A percentile compares a stretch with the other conserved stretches of the same genome.
phyloP scores from a whole-genome alignment of 1,140 invertebrate species.

The Calliopsis andreniformis region DNA sequence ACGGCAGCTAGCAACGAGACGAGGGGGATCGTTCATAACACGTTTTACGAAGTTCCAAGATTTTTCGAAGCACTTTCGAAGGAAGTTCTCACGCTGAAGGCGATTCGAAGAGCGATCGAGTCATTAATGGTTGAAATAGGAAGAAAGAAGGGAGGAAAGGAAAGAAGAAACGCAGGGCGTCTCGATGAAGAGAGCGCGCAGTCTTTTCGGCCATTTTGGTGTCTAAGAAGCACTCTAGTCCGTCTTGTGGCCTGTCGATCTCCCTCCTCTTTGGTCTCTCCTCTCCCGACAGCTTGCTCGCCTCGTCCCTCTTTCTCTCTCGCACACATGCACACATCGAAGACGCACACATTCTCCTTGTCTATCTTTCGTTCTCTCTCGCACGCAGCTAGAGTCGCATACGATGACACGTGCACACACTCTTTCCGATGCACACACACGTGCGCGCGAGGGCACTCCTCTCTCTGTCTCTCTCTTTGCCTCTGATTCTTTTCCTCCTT shows the following conservation, averaged over 20 bases:
- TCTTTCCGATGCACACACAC: slow-evolving; percentile 53
- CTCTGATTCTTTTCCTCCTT: slow-evolving; percentile 2
- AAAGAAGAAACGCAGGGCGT: slow-evolving; percentile 55
- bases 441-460: slow-evolving; percentile 49
- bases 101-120: no score
- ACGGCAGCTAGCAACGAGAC: no score
- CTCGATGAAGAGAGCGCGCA: slow-evolving; percentile 35
- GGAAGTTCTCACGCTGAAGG: background rate
- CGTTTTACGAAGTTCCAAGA: no score
- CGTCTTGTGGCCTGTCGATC: slow-evolving; percentile 52
- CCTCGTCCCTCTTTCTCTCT: slow-evolving; percentile 24
- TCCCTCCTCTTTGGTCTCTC: slow-evolving; percentile 43
- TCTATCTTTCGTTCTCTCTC: slow-evolving; percentile 19
- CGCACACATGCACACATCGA: no score
- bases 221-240: slow-evolving; percentile 65
- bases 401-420: slow-evolving; percentile 68
- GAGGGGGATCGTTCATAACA: no score
- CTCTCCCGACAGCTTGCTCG: slow-evolving; percentile 28
- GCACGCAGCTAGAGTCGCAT: slow-evolving; percentile 55
- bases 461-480: slow-evolving; percentile 8
- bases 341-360: slow-evolving; percentile 14
- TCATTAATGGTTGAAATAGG: background rate
- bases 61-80: no score
- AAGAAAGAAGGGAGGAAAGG: background rate
- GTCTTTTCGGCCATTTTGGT: slow-evolving; percentile 72